Base-by-base conservation (phyloP, 1,140 invertebrate species). In the Wiebesia pumilae region DNA sequence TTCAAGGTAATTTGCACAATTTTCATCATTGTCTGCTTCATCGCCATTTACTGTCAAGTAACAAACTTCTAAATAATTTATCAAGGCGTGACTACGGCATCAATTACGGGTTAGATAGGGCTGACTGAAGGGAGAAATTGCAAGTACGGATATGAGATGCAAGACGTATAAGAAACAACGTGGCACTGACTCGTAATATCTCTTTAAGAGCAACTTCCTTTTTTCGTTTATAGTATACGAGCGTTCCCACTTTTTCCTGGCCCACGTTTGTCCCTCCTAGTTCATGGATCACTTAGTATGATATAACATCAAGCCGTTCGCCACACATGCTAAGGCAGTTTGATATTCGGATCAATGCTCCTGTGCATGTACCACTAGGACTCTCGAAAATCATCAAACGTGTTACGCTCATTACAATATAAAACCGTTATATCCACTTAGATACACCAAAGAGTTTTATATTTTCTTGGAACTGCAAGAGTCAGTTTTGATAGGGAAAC, bases 101-200 rank as follows among this genome's bases (percentile, higher is more conserved):
- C 40, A 40, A n/a, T 77, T 27, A n/a, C 27, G 75, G 21, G 54
- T n/a, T n/a, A n/a, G 69, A 6, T 3, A n/a, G 69, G 21, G 21
- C 9, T 47, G 43, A 47, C 6, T 7, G 14, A 14, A 47, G 43
- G 43, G 14, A 14, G 43, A 47, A 47, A 47, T 47, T 47, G 43
- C 14, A 47, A 73, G 35, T 14, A n/a, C 35, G 78, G 30, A 80
- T 62, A 80, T 40, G 78, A 80, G 78, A 80, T 80, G 78, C 78
- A 80, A 62, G 12, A 80, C 27, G 47, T n/a, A n/a, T n/a, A 24
- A 24, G 62, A 65, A 65, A 65, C 21, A 19, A 4, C 62, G 62
- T 27, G 7, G 7, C n/a, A 19, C 62, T n/a, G 62, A 65, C 21
- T n/a, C 62, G 62, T 65, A 65, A 65, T 10, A 65, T 65, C n/a